Base-by-base conservation (phyloP, 2,797 vertebrate species). In the Enteromius unitaeniatus region DNA sequence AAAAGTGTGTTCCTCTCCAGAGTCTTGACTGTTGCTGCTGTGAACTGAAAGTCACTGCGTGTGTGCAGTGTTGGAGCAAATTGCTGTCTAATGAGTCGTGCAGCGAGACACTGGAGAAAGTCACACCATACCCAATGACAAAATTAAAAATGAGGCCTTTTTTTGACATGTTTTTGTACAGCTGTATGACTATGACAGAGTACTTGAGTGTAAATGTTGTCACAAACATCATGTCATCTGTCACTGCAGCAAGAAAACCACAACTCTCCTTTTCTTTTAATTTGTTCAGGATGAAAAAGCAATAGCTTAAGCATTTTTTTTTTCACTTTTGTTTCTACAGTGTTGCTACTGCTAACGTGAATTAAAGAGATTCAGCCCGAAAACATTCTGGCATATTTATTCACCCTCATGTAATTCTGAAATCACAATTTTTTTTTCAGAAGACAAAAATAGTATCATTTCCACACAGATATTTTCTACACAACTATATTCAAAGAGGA, bases 141-240 rank as follows among this genome's bases (percentile, higher is more conserved):
- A 64, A 78, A 78, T 64, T 47, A 26, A 60, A 45, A 62, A 42
- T 21, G 55, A 60, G 23, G 11, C 21, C 73, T n/a, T 31, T 75
- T 40, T 62, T 45, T 77, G 55, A 78, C 75, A 62, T 78, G 40
- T 78, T 45, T 77, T 15, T 77, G 23, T 78, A 62, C 45, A 15
- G 23, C 58, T 78, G n/a, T 17, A 62, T 60, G 37, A 60, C 75
- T 15, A 17, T 77, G 65, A 69, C 21, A 42, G 40, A 62, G 55
- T 21, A 14, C 13, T 31, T 53, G 72, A 49, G 40, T 65, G 15
- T 34, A 55, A 78, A 64, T 28, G 9, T 58, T 64, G 40, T 64
- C 58, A 78, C 37, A 78, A 47, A 42, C 40, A 64, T 64, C 23
- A 31, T 64, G 58, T 78, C 75, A 64, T 31, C 23, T 64, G 55